Evolutionary conservation across 53 echinoderm and acorn worm species (phyloP), one percentile per base, ranked within the genome.

Genomic region (Echinometra lucunter): DNA sequence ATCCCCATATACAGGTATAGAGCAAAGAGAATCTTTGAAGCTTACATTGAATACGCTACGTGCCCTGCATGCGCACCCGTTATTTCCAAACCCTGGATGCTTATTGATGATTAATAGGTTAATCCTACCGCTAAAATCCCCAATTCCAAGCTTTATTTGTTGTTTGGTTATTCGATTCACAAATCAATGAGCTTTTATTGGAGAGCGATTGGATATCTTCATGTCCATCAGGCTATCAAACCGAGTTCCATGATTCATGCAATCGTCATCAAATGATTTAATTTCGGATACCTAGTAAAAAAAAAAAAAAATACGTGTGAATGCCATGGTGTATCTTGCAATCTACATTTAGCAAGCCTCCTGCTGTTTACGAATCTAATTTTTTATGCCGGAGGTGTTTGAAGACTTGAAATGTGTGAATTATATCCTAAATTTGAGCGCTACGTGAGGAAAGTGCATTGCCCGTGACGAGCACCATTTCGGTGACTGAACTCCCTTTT

Each of bases 371-470:
- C 78, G 42, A 78, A 78, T 78, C 42, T 78, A 78, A 78, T 78
- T 78, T 19, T 42, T 38, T 18, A 78, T 42, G 78, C 78, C 78
- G 38, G 42, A 19, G 42, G 78, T 78, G 78, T 78, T 78, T 42
- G 42, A 78, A 78, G 38, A 78, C 78, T 78, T 78, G 78, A 38
- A 40, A 78, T 19, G 42, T 8, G 78, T 42, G 78, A 78, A 78
- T 78, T 78, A 78, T 40, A 23, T 40, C 78, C 78, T 42, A 78
- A 78, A 78, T 18, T 40, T 42, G 78, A 21, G 21, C 78, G 78
- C 78, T 78, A 78, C 78, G 42, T 18, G 78, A 78, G 23, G 7
- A 78, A 78, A 78, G 78, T 78, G 78, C 78, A 78, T 40, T 78
- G 38, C 19, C 78, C 78, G 78, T 78, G 35, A 72, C 72, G 72